Conservation (phyloP, 2,888 invertebrate species). For the Nasonia oneida region DNA sequence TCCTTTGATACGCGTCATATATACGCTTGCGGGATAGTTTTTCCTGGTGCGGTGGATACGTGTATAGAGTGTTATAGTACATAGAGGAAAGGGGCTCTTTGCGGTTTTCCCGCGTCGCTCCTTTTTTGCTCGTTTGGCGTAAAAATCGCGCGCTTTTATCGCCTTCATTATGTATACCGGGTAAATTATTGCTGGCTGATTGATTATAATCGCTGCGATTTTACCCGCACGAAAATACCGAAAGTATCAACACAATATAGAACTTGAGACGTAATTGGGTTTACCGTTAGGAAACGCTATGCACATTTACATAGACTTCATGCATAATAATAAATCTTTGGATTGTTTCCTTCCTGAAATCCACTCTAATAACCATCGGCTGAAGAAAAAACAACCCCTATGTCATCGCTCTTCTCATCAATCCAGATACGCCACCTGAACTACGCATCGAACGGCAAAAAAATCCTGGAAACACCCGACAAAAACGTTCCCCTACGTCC, state of each 20-base stretch:
- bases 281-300: too few relatives aligned
- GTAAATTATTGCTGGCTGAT: conserved; percentile 32
- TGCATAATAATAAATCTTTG: too few relatives aligned
- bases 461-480: background rate
- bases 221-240: background rate
- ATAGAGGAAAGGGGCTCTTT: background rate
- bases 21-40: background rate
- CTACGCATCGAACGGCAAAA: background rate
- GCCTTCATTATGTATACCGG: background rate
- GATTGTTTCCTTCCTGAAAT: too few relatives aligned
- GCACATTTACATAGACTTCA: too few relatives aligned
- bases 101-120: conserved; percentile 5
- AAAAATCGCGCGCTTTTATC: conserved; percentile 30
- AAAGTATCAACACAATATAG: background rate
- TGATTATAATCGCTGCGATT: background rate
- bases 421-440: background rate
- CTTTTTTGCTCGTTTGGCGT: background rate
- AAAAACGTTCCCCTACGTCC: background rate
- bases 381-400: too few relatives aligned
- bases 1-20: conserved; percentile 50
- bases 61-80: background rate
- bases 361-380: too few relatives aligned
- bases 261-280: background rate
- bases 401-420: background rate
- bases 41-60: background rate